A percentile compares a stretch with the other conserved stretches of the same genome.
These are phyloP conservation scores for Mormoops blainvillei DNA, from an alignment of 2,113 vertebrate genomes.

Conservation along the genomic window DNA sequence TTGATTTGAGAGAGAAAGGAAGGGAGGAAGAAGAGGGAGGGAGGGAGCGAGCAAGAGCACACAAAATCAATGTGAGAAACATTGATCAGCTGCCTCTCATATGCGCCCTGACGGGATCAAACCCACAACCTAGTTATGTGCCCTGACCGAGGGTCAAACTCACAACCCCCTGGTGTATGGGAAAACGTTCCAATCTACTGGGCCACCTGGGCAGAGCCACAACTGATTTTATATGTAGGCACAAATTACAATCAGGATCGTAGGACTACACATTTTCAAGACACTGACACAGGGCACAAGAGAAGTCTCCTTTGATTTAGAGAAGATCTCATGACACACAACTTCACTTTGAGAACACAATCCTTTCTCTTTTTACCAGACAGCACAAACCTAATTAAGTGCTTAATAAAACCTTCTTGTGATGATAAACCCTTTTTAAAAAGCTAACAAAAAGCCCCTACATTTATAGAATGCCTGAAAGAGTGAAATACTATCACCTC, in stretches of 20 bases:
- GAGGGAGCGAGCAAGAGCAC: too few relatives aligned
- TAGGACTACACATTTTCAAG: neutral
- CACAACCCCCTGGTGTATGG: too few relatives aligned
- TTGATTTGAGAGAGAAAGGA: too few relatives aligned
- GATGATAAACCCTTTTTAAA: slow-evolving; percentile 9
- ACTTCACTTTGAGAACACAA: neutral
- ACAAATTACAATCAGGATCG: neutral
- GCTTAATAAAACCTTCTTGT: neutral
- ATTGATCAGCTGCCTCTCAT: too few relatives aligned
- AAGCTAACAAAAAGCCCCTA: neutral
- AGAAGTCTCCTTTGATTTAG: neutral
- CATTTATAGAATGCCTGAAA: neutral
- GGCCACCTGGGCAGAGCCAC: neutral
- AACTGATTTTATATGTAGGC: neutral
- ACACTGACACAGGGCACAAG: neutral
- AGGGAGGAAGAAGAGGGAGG: too few relatives aligned
- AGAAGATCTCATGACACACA: neutral
- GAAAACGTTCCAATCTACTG: too few relatives aligned
- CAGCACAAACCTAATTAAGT: neutral
- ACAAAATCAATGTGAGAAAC: too few relatives aligned
- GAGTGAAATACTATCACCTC: neutral
- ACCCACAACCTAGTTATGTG: too few relatives aligned
- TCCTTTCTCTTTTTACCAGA: slow-evolving; percentile 26
- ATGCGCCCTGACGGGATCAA: too few relatives aligned
- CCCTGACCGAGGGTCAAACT: too few relatives aligned